Conservation (phyloP, 2,113 vertebrate species). For the Naja naja region DNA sequence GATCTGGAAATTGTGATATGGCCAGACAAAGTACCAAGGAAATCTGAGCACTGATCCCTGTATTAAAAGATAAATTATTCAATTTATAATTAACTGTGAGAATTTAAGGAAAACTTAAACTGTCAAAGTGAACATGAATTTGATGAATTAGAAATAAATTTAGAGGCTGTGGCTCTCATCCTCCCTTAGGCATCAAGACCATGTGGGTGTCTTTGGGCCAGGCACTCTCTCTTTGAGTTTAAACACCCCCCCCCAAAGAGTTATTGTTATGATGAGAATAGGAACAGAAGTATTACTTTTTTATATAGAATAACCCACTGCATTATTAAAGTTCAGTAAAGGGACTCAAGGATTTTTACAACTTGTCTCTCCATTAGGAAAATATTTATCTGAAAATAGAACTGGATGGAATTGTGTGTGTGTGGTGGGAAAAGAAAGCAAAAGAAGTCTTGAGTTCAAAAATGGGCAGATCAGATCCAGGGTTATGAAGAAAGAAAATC, state of each 20-base stretch:
- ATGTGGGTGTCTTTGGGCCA: not conserved
- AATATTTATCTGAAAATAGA: not conserved
- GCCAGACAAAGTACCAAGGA: not conserved
- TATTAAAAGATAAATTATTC: not conserved
- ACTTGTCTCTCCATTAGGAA: not conserved
- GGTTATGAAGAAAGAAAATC: not conserved
- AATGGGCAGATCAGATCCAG: not conserved
- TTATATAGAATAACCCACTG: not conserved
- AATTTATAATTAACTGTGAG: not conserved
- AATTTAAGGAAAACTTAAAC: not conserved
- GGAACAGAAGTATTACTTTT: not conserved
- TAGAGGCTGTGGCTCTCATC: not conserved
- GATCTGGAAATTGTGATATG: not conserved
- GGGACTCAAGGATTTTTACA: not conserved
- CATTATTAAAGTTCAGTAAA: not conserved
- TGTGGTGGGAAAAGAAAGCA: not conserved
- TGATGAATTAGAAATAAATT: not conserved
- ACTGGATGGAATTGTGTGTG: not conserved
- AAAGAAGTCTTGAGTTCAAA: not conserved
- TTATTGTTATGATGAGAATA: not conserved
- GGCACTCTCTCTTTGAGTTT: not conserved
- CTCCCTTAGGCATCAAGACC: not conserved
- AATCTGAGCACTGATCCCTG: not conserved
- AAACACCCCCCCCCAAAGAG: not conserved
- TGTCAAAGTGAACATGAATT: not conserved